Conservation (phyloP, 1,140 invertebrate genomes). For the Drosophila aff. region DNA sequence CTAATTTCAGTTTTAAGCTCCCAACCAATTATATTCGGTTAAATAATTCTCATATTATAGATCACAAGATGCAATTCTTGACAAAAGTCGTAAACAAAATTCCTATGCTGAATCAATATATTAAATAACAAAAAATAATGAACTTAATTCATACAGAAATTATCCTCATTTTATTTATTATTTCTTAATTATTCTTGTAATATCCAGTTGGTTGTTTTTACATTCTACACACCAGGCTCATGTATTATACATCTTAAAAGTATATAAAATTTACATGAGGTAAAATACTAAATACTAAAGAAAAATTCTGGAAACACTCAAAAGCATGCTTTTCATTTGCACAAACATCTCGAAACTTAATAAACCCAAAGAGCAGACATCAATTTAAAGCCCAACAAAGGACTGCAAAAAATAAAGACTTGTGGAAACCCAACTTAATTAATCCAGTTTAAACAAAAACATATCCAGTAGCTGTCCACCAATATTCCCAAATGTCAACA, state of each 20-base stretch:
- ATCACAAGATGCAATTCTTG: no score
- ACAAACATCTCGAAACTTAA: neutral
- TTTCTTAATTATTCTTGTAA: no score
- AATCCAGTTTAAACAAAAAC: conserved; percentile 4
- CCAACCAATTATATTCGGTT: no score
- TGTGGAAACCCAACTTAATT: neutral
- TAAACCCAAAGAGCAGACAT: conserved; percentile 4
- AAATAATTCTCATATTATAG: no score
- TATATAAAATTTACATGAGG: no score
- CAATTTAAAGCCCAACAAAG: neutral
- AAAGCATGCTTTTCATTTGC: conserved; percentile 28
- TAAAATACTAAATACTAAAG: neutral
- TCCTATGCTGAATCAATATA: no score
- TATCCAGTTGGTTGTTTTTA: neutral
- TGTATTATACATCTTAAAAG: neutral
- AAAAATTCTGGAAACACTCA: neutral
- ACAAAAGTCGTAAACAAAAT: no score
- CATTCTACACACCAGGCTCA: neutral
- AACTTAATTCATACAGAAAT: no score
- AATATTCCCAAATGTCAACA: conserved; percentile 12
- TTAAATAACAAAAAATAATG: no score
- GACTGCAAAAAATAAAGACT: neutral
- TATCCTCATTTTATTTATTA: no score
- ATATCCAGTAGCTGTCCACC: neutral
- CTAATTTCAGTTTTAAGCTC: no score